Base-by-base conservation (phyloP, 2,888 invertebrate genomes). In the Corbicula japonica region DNA sequence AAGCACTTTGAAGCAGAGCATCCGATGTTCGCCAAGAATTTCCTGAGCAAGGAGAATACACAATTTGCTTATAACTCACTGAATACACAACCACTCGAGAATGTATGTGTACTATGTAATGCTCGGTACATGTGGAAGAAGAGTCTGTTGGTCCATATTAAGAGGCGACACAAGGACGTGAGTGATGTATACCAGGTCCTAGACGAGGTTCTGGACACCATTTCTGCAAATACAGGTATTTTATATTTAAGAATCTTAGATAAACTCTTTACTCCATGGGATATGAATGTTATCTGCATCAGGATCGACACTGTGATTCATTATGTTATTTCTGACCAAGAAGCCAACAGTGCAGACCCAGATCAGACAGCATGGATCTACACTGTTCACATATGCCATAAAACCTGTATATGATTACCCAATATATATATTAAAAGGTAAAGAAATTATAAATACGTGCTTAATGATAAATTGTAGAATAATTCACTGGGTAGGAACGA, bases 71-170 rank as follows among this genome's bases (percentile, higher is more conserved):
- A 66, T 30, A 41, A 35, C 1, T 35, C 28, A 21, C n/a, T 12
- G 3, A 30, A 28, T 34, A 10, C 15, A 38, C 18, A 15, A 26
- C 3, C 23, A 30, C 18, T 66, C 6, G 54, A 66, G 28, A 15
- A 54, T 41, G 41, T 18, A 0, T 77, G 77, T 63, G 68, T 60
- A 21, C 21, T 66, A 34, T 77, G 77, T 54, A 46, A 46, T 10
- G 34, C 54, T 8, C 52, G 48, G 8, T 77, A 77, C 41, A 41
- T 66, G 30, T 77, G 77, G 77, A 77, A 72, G 72, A 77, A 77
- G 28, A 77, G 77, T 32, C 68, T 77, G 8, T 32, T 66, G 6
- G 48, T 62, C 26, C 77, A 77, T 46, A 52, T 72, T 1, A 72
- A 68, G 26, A 46, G 32, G n/a, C 48, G 23, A 5, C 77, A 77